Base-by-base conservation (phyloP, 1,140 invertebrate species). In the Rhizoglyphus robini region DNA sequence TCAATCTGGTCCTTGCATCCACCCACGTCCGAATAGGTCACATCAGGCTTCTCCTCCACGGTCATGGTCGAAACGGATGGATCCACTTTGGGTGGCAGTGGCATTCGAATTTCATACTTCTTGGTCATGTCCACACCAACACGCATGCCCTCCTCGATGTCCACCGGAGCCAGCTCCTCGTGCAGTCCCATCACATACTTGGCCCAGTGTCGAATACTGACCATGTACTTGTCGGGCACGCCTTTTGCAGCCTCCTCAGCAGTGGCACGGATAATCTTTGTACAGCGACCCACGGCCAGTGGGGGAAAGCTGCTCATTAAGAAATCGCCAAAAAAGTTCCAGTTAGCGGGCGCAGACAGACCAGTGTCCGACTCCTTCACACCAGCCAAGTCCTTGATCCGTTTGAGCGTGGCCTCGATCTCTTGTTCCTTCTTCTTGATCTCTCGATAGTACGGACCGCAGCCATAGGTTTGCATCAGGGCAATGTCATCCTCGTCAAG, bases 71-170 rank as follows among this genome's bases (percentile, higher is more conserved):
- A 27, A 8, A 67, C 66, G 8, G 65, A 3, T 11, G 66, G 65
- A 1, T 67, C 66, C 23, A 67, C 54, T 46, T 61, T 68, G 13
- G 66, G 36, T 25, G 66, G 66, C 29, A 67, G 46, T 8, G 66
- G 66, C 18, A 67, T 32, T 23, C 68, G 23, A 15, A 67, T 67
- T n/a, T 15, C 3, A 30, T 68, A 68, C 25, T n/a, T n/a, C n/a
- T 67, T 68, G 25, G 27, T 27, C 20, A 38, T 18, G 32, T 67
- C 66, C 18, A 67, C 66, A 75, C 81, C 81, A 30, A 81, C 81
- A 69, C 80, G 72, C 80, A 82, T 82, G 25, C 81, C 80, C 71
- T 82, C 80, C 69, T 81, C 80, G 68, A 82, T 82, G 73, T 81
- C 80, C 57, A 80, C 82, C 4, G 80, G 80, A 0, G 80, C 79